These are phyloP conservation scores for Barnardius zonarius DNA, from an alignment of 2,113 vertebrate genomes.

Conservation along the genomic window DNA sequence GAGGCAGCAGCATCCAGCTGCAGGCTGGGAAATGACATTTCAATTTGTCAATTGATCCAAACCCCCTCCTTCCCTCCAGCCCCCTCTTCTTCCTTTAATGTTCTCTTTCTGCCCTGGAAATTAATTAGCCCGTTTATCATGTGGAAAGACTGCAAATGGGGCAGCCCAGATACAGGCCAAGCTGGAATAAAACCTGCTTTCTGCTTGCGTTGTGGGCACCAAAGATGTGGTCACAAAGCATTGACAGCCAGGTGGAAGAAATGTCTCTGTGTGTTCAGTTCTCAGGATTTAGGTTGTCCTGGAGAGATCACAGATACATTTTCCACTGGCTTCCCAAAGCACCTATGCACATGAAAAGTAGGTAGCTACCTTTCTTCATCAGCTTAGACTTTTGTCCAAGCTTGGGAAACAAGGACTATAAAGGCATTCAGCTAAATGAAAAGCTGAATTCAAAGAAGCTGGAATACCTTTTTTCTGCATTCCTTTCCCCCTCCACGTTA, in stretches of 20 bases:
- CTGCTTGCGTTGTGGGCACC: background rate
- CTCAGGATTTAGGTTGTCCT: background rate
- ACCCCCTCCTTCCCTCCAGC: background rate
- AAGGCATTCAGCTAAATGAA: slow-evolving; percentile 1
- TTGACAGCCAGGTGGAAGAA: background rate
- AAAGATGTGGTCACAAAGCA: background rate
- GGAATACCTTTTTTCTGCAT: background rate
- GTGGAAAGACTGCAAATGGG: background rate
- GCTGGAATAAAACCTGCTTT: background rate
- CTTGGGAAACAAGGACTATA: background rate
- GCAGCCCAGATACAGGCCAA: background rate
- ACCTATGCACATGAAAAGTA: background rate
- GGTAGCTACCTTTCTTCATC: background rate
- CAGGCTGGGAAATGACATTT: slow-evolving; percentile 73
- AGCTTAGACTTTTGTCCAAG: background rate
- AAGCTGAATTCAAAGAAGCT: slow-evolving; percentile 31
- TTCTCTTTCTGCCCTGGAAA: slow-evolving; percentile 49
- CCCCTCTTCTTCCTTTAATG: background rate
- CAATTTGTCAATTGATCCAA: slow-evolving; percentile 72
- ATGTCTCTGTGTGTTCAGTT: background rate
- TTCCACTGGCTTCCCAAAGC: background rate
- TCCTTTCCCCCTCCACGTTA: background rate
- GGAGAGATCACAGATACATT: background rate
- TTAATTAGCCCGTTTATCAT: slow-evolving; percentile 70
- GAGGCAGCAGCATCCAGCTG: slow-evolving; percentile 52